phyloP scores from a whole-genome alignment of 2,113 vertebrate genomes.

The Amia ocellicauda region DNA sequence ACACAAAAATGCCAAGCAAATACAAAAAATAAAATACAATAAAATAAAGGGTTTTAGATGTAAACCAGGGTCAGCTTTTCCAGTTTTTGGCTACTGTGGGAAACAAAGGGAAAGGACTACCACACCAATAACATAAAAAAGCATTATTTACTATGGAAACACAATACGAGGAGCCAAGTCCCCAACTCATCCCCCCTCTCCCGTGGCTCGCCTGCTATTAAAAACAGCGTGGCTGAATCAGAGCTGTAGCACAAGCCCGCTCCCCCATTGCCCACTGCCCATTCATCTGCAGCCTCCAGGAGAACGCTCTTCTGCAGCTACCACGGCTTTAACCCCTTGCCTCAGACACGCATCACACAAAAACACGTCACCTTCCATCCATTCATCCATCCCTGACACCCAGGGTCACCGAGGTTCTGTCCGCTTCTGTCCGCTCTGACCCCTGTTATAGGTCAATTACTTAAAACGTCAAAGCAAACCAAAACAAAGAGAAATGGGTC shows the following conservation, averaged over 20 bases:
- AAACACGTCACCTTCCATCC: conserved; percentile 20
- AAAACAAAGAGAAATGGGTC: neutral
- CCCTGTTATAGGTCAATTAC: conserved; percentile 25
- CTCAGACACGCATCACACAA: conserved; percentile 2
- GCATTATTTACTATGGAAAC: conserved; percentile 11
- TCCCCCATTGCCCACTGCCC: conserved; percentile 9
- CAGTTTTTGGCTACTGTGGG: no score
- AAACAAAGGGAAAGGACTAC: no score
- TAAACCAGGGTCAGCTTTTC: no score
- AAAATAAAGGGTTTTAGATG: conserved; percentile 21
- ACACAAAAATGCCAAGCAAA: conserved; percentile 15
- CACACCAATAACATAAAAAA: no score
- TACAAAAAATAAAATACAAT: neutral
- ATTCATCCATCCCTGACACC: conserved; percentile 11
- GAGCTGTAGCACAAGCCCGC: conserved; percentile 7
- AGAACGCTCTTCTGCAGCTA: no score
- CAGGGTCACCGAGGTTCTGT: neutral
- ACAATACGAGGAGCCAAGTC: conserved; percentile 11
- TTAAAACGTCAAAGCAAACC: conserved; percentile 14
- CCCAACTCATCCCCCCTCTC: neutral
- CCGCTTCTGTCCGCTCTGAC: conserved; percentile 16
- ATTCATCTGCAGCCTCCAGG: conserved; percentile 15
- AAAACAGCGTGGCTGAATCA: conserved; percentile 21
- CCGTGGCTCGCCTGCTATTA: conserved; percentile 7
- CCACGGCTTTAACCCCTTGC: no score